These are phyloP conservation scores for Smittia sp. DNA, from an alignment of 2,888 invertebrate genomes.

Conservation along the genomic window DNA sequence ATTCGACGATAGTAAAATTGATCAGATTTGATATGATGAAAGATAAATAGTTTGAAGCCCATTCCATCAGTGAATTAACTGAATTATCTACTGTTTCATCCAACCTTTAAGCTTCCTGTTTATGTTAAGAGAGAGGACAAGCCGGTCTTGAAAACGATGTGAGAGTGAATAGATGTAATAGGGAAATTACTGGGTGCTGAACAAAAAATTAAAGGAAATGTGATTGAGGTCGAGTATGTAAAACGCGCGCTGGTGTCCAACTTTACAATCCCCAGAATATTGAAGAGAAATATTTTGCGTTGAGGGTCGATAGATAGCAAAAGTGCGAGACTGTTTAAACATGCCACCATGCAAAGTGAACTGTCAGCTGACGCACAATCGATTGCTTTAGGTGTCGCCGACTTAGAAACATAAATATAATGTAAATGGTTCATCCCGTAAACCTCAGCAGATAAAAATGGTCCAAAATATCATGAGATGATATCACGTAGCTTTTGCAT, in stretches of 20 bases:
- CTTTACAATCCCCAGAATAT: background rate
- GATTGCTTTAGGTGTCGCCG: background rate
- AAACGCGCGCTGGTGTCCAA: background rate
- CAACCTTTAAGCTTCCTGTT: no score
- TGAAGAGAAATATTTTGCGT: background rate
- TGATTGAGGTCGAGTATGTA: background rate
- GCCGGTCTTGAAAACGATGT: no score
- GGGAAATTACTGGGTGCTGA: background rate
- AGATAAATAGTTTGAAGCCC: no score
- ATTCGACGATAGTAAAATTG: no score
- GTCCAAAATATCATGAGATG: conserved; percentile 23
- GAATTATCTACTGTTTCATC: no score
- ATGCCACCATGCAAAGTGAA: background rate
- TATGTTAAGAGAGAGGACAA: background rate
- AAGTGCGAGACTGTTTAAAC: background rate
- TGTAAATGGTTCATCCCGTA: conserved; percentile 16
- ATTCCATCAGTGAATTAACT: no score
- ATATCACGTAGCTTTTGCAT: conserved; percentile 10
- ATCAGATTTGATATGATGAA: no score
- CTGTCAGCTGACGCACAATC: background rate
- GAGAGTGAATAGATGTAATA: background rate
- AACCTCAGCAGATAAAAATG: conserved; percentile 22
- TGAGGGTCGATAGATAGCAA: background rate
- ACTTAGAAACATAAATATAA: background rate
- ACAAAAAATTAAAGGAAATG: background rate